Base-by-base conservation (phyloP, 1,140 invertebrate species). In the Drosophila watanabei region DNA sequence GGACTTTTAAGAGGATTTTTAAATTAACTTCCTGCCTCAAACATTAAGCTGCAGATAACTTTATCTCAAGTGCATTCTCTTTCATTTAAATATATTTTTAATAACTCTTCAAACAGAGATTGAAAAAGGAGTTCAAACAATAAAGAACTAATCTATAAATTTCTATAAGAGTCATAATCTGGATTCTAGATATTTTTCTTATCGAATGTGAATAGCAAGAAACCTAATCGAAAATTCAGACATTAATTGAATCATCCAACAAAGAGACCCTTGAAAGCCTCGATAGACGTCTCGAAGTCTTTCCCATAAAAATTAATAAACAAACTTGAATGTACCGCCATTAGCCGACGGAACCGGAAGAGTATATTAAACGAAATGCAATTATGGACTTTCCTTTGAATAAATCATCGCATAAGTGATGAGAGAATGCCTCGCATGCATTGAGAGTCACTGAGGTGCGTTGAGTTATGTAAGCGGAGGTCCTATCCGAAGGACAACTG, bases 401-500 rank as follows among this genome's bases (percentile, higher is more conserved):
- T 73, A 73, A 73, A 73, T 73, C 71, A 73, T 61, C 70, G 69
- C 57, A 73, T 73, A 61, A 61, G 32, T 32, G 69, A 61, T 61
- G 71, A 73, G 46, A 41, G 28, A 37, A 37, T 30, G 51, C 30
- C 65, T 6, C 28, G 41, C 16, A 16, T 37, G 69, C 71, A 73
- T 72, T 73, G 28, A 73, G 45, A 32, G 28, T 20, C 70, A 73
- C 37, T 73, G 70, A 43, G 52, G 28, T 73, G 69, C 51, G 68
- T 14, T 48, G 28, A 72, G 35, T 41, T 72, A 49, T 71, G 68
- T 71, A 73, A 49, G 49, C 32, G 51, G 20, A 33, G 52, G 66
- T 73, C 52, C 51, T 41, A 13, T 16, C 20, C 6, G 35, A 20
- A 49, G 70, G 70, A 72, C 52, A 71, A 72, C 43, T 73, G 70